Conservation (phyloP, 2,113 vertebrate genomes). For the Sylvicapra grimmia region DNA sequence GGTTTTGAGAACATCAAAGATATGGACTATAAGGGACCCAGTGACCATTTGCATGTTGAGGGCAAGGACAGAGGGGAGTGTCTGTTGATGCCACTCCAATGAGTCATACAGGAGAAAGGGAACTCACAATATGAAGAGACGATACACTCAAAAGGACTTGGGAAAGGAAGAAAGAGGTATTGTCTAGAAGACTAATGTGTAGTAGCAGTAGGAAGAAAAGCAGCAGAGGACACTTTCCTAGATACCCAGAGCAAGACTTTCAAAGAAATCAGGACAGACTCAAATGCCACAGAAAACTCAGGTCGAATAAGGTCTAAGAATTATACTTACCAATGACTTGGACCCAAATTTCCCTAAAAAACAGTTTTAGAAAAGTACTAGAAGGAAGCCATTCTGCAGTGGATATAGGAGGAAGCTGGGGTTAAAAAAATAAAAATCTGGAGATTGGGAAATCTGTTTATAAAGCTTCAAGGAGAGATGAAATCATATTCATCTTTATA, state of each 20-base stretch:
- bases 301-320: not conserved
- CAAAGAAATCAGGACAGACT: not conserved
- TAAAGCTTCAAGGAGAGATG: not conserved
- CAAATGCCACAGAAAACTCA: not conserved
- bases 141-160: not conserved
- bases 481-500: not conserved
- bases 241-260: not conserved
- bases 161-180: not conserved
- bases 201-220: not conserved
- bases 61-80: not conserved
- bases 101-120: not conserved
- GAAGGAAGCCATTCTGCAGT: not conserved
- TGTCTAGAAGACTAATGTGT: not conserved
- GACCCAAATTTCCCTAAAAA: not conserved
- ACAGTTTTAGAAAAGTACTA: not conserved
- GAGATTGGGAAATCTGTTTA: not conserved
- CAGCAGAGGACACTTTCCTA: not conserved
- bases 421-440: not conserved
- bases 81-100: not conserved
- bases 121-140: not conserved
- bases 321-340: not conserved
- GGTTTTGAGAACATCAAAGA: not conserved
- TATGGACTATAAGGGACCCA: not conserved
- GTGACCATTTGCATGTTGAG: not conserved
- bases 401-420: not conserved